Percentiles rank a stretch among this genome's conserved stretches.
phyloP scores from a whole-genome alignment of 2,888 invertebrate species.

The Barypeithes pellucidus region DNA sequence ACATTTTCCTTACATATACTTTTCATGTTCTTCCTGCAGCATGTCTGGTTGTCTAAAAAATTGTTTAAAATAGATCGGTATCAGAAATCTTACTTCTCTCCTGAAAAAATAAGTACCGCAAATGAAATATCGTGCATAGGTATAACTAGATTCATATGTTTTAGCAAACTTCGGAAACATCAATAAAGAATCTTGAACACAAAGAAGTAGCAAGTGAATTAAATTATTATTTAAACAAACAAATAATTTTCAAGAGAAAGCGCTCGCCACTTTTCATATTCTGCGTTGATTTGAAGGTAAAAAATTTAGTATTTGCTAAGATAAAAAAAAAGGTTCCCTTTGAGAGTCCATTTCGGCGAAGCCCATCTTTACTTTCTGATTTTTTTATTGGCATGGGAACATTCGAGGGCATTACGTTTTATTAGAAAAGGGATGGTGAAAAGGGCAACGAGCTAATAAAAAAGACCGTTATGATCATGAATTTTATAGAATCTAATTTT shows the following conservation, averaged over 20 bases:
- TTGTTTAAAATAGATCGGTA: too few species aligned
- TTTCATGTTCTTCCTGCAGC: too few species aligned
- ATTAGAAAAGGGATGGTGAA: constrained; percentile 27
- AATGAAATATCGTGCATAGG: too few species aligned
- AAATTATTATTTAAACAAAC: neutral
- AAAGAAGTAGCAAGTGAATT: neutral
- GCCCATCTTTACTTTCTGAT: constrained; percentile 20
- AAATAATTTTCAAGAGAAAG: neutral
- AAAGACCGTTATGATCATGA: constrained; percentile 33
- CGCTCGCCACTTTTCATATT: neutral
- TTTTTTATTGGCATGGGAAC: constrained; percentile 29
- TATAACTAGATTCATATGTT: too few species aligned
- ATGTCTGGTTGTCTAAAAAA: too few species aligned
- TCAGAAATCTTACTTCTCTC: too few species aligned
- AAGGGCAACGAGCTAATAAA: constrained; percentile 26
- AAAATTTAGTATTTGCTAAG: constrained; percentile 6
- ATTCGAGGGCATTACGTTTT: constrained; percentile 24
- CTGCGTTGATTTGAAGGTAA: constrained; percentile 9
- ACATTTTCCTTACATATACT: too few species aligned
- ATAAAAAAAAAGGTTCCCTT: constrained; percentile 14
- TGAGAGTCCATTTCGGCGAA: constrained; percentile 5
- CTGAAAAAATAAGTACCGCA: too few species aligned
- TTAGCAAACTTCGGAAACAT: too few species aligned
- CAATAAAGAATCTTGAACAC: neutral
- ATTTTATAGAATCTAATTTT: constrained; percentile 38